Evolutionary conservation across 2,113 vertebrate genomes (phyloP).

Genomic region (Ptilonorhynchus violaceus): DNA sequence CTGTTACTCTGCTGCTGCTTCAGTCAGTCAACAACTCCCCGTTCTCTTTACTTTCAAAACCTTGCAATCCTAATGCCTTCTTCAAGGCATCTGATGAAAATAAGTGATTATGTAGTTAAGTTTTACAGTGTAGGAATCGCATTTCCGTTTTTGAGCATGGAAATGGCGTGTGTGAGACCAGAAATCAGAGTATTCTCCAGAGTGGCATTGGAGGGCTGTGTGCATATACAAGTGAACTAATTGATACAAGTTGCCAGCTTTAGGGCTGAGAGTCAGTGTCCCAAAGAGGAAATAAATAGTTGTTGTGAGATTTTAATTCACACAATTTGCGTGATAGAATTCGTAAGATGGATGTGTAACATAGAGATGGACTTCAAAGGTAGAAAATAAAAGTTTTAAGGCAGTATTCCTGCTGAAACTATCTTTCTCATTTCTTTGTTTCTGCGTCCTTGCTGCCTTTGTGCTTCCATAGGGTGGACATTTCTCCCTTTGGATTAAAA

Average conservation of each 20-base stretch:
- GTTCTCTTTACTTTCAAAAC: not conserved
- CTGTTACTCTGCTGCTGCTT: not conserved
- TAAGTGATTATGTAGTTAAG: not conserved
- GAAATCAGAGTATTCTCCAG: not conserved
- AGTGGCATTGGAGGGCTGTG: not conserved
- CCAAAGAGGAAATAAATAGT: not conserved
- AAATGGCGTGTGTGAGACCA: not conserved
- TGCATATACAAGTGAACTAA: not conserved
- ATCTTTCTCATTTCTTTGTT: not conserved
- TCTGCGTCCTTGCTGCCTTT: not conserved
- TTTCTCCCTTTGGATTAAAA: not conserved
- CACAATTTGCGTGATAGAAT: rapidly evolving
- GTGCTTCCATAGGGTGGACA: not conserved
- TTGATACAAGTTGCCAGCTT: not conserved
- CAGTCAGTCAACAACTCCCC: not conserved
- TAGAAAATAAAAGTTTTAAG: not conserved
- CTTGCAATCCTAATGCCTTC: not conserved
- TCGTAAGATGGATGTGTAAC: not conserved
- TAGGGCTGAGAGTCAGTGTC: not conserved
- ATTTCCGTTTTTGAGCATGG: not conserved
- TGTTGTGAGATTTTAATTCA: not conserved
- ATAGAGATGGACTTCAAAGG: not conserved
- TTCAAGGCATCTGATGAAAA: not conserved
- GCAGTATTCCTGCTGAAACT: not conserved
- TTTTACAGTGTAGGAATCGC: rapidly evolving